Conservation (phyloP, 2,888 invertebrate genomes). For the Chloroclystis v-ata region DNA sequence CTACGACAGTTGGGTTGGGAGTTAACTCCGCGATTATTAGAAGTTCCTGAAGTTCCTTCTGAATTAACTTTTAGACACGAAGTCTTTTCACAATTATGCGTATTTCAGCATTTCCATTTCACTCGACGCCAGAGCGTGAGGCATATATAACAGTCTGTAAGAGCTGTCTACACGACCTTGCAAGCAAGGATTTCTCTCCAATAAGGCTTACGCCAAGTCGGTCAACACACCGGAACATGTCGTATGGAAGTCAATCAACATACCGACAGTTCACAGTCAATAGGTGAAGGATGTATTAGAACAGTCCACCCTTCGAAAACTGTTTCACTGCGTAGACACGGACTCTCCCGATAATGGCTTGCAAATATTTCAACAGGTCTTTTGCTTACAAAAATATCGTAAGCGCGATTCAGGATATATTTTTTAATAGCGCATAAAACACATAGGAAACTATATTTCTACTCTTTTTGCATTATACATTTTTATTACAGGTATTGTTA, state of each 20-base stretch:
- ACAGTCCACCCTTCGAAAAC: conserved; percentile 3
- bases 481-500: not conserved
- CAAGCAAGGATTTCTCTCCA: not conserved
- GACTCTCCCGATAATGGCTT: not conserved
- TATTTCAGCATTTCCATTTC: not conserved
- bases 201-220: too few species aligned
- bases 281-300: not conserved
- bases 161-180: not conserved
- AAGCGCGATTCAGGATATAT: conserved; percentile 9
- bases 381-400: not conserved
- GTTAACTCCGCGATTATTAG: not conserved
- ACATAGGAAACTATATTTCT: too few species aligned
- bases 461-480: conserved; percentile 4
- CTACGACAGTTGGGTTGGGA: conserved; percentile 12
- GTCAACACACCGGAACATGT: not conserved
- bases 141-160: not conserved
- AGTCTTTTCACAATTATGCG: not conserved
- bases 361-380: not conserved
- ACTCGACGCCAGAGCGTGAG: not conserved
- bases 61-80: not conserved
- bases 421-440: not conserved
- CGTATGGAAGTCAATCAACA: not conserved
- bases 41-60: not conserved
- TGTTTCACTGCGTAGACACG: conserved; percentile 14
- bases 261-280: not conserved